A percentile compares a stretch with the other conserved stretches of the same genome.
Conservation (phyloP, 2,113 vertebrate species). For the Nothoprocta pentlandii region DNA sequence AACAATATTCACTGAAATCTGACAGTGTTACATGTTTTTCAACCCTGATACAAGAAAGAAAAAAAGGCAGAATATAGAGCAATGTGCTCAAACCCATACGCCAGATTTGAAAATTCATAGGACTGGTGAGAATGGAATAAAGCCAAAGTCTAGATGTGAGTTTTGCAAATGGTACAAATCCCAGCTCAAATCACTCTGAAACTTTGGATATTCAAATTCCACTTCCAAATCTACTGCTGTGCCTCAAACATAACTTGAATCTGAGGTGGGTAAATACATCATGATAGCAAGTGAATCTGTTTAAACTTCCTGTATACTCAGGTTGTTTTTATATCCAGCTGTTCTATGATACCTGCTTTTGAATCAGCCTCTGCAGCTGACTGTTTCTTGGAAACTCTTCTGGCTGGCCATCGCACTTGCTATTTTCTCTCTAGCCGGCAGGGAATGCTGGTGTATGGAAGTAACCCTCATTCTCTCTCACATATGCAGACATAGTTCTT, state of each 20-base stretch:
- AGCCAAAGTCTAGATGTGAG: background rate
- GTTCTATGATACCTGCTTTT: background rate
- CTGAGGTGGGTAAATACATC: background rate
- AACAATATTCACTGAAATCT: background rate
- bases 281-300: background rate
- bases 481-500: background rate
- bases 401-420: background rate
- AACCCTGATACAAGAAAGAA: background rate
- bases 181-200: background rate
- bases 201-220: background rate
- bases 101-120: background rate
- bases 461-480: background rate
- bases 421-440: conserved; percentile 54
- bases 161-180: conserved; percentile 15
- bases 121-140: background rate
- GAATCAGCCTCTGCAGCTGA: background rate
- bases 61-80: background rate
- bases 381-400: background rate
- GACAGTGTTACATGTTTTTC: background rate
- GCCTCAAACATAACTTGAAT: background rate
- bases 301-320: background rate
- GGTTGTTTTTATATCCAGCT: background rate
- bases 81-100: background rate
- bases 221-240: background rate
- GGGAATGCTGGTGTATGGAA: conserved; percentile 62